These are phyloP conservation scores for Leptinotarsa defecta DNA, from an alignment of 1,140 invertebrate genomes.

Conservation along the genomic window DNA sequence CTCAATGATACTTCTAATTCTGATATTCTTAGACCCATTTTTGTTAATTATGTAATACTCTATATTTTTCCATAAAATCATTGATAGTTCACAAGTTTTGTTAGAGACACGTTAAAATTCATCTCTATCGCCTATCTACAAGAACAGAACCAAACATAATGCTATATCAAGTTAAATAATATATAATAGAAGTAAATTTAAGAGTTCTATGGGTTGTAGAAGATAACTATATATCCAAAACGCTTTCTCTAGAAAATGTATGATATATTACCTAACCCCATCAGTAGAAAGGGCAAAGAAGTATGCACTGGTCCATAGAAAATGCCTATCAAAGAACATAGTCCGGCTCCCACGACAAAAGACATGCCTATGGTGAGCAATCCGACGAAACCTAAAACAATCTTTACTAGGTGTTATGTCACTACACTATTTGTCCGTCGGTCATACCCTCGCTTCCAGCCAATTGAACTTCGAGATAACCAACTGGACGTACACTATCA, in stretches of 20 bases:
- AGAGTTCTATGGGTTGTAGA: too few relatives aligned
- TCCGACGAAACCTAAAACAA: slow-evolving; percentile 68
- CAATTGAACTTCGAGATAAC: slow-evolving; percentile 76
- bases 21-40: too few relatives aligned
- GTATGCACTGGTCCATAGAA: slow-evolving; percentile 82
- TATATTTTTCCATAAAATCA: too few relatives aligned
- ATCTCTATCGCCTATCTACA: too few relatives aligned
- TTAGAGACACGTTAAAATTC: too few relatives aligned
- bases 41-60: too few relatives aligned
- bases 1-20: too few relatives aligned
- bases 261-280: slow-evolving; percentile 65
- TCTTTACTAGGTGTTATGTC: slow-evolving; percentile 48
- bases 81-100: too few relatives aligned
- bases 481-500: slow-evolving; percentile 75
- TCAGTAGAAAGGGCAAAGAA: slow-evolving; percentile 78
- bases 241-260: background rate
- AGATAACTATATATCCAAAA: too few relatives aligned
- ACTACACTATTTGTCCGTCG: background rate
- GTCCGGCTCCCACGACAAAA: slow-evolving; percentile 71
- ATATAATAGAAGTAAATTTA: too few relatives aligned
- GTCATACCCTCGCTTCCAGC: slow-evolving; percentile 70
- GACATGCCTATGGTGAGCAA: slow-evolving; percentile 76
- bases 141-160: too few relatives aligned
- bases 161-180: too few relatives aligned
- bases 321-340: slow-evolving; percentile 74